Percentiles rank a stretch among this genome's conserved stretches.
phyloP scores from a whole-genome alignment of 2,797 vertebrate genomes.

The Distichodus sexfasciatus region DNA sequence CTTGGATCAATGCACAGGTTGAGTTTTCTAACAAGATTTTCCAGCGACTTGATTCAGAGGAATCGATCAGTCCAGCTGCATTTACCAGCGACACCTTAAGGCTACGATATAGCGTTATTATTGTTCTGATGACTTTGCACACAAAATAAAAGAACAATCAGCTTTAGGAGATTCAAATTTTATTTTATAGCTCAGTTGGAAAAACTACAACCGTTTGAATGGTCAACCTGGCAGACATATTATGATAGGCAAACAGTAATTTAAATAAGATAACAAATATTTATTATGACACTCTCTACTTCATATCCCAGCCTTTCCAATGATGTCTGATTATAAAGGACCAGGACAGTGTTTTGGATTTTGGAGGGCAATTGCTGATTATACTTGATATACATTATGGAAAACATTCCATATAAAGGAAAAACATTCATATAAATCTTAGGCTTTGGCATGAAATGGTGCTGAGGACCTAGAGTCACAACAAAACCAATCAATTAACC shows the following conservation, averaged over 20 bases:
- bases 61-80: conserved; percentile 18
- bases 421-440: neutral
- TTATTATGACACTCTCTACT: neutral
- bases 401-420: neutral
- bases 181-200: neutral
- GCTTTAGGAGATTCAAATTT: neutral
- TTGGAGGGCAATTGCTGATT: neutral
- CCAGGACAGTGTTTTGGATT: neutral
- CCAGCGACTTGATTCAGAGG: neutral
- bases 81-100: neutral
- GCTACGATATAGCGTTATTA: neutral
- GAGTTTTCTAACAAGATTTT: conserved; percentile 27
- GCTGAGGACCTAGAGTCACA: neutral
- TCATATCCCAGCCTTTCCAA: neutral
- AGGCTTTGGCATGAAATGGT: neutral
- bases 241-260: neutral
- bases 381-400: neutral
- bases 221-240: neutral
- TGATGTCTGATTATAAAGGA: neutral
- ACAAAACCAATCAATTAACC: neutral
- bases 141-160: neutral
- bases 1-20: conserved; percentile 25
- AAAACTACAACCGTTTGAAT: neutral
- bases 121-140: too few relatives aligned
- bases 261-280: neutral